These are phyloP conservation scores for Ichneumon xanthorius DNA, from an alignment of 2,888 invertebrate species.

Conservation along the genomic window DNA sequence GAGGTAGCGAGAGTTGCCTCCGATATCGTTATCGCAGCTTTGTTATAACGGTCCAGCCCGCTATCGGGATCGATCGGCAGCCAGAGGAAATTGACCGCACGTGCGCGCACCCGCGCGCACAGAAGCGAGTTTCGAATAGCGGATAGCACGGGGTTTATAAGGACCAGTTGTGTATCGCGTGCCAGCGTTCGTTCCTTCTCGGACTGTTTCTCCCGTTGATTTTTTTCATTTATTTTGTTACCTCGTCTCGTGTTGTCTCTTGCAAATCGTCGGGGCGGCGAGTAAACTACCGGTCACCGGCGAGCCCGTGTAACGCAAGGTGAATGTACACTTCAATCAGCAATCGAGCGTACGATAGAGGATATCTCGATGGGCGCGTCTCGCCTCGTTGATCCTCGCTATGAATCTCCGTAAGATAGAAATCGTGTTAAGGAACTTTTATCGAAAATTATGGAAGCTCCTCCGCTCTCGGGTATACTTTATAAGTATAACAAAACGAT, in stretches of 20 bases:
- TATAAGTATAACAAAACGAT: slow-evolving; percentile 25
- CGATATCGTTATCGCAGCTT: slow-evolving; percentile 62
- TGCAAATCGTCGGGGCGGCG: slow-evolving; percentile 27
- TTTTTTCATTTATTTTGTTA: neutral
- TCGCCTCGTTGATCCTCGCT: slow-evolving; percentile 62
- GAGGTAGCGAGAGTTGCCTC: slow-evolving; percentile 13
- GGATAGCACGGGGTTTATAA: slow-evolving; percentile 13
- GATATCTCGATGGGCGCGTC: slow-evolving; percentile 58
- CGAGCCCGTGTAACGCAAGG: neutral
- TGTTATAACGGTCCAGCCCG: slow-evolving; percentile 58
- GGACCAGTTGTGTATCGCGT: slow-evolving; percentile 39
- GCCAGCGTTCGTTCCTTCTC: slow-evolving; percentile 8
- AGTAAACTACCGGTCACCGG: slow-evolving; percentile 34
- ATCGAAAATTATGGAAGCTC: slow-evolving; percentile 56
- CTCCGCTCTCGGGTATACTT: slow-evolving; percentile 36
- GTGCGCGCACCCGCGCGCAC: slow-evolving; percentile 65
- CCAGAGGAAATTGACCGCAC: slow-evolving; percentile 63
- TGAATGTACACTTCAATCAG: slow-evolving; percentile 56
- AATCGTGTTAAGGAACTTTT: slow-evolving; percentile 62
- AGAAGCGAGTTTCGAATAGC: slow-evolving; percentile 49
- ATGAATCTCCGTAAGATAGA: slow-evolving; percentile 60
- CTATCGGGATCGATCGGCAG: slow-evolving; percentile 34
- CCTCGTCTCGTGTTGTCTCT: slow-evolving; percentile 28
- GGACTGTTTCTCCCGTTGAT: neutral
- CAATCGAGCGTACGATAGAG: slow-evolving; percentile 54